phyloP scores from a whole-genome alignment of 2,888 invertebrate genomes.

The Nomada flava region DNA sequence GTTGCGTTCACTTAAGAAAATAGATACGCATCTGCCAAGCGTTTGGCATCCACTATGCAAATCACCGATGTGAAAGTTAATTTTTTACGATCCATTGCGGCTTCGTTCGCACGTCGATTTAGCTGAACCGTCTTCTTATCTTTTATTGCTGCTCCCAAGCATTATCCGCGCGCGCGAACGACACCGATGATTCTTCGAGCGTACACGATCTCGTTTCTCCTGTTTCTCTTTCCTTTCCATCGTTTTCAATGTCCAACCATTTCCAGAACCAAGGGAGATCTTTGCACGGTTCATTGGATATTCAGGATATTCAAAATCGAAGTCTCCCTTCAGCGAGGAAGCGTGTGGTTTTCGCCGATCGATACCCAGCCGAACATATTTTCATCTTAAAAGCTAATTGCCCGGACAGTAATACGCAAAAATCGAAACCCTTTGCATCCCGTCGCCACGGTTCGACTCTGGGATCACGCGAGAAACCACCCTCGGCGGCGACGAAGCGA shows the following conservation, averaged over 20 bases:
- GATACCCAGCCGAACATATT: neutral
- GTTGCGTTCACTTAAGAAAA: slow-evolving; percentile 22
- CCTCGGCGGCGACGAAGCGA: slow-evolving; percentile 15
- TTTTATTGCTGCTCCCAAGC: slow-evolving; percentile 31
- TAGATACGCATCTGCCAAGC: slow-evolving; percentile 6
- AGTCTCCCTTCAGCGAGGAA: neutral
- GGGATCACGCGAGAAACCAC: neutral
- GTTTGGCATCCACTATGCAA: slow-evolving; percentile 42
- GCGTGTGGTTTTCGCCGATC: slow-evolving; percentile 6
- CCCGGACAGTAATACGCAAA: neutral
- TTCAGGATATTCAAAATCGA: neutral
- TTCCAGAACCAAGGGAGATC: neutral
- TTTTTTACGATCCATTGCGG: slow-evolving; percentile 56
- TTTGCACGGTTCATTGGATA: slow-evolving; percentile 13
- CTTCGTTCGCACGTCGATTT: slow-evolving; percentile 16
- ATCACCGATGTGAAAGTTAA: slow-evolving; percentile 57
- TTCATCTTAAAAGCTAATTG: slow-evolving; percentile 7
- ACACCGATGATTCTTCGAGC: slow-evolving; percentile 37
- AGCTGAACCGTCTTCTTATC: slow-evolving; percentile 47
- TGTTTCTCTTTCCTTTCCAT: neutral
- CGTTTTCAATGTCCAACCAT: slow-evolving; percentile 4
- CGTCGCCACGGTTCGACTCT: neutral
- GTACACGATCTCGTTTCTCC: slow-evolving; percentile 1
- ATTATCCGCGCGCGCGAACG: slow-evolving; percentile 33
- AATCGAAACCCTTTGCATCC: slow-evolving; percentile 10